Conservation (phyloP, 2,797 vertebrate genomes). For the Sparus aurata region DNA sequence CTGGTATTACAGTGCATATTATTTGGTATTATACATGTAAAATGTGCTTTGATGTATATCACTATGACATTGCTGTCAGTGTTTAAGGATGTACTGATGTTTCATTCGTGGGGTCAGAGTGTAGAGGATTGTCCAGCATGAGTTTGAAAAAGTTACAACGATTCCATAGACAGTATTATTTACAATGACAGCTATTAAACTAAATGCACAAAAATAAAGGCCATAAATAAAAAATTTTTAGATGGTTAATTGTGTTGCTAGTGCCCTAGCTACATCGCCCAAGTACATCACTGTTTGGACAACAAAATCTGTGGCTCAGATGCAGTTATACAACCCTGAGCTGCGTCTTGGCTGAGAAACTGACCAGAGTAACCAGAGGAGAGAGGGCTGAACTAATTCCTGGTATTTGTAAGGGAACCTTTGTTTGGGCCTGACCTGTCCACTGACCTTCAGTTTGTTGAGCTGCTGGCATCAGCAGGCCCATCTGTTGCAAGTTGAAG, state of each 20-base stretch:
- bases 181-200: no score
- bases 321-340: background rate
- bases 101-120: background rate
- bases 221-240: background rate
- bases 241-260: background rate
- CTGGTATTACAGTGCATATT: background rate
- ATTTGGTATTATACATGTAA: background rate
- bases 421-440: slow-evolving; percentile 86
- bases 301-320: background rate
- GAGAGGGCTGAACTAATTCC: slow-evolving; percentile 77
- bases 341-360: slow-evolving; percentile 28
- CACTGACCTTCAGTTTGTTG: slow-evolving; percentile 85
- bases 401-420: slow-evolving; percentile 86
- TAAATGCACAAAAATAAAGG: background rate
- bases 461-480: slow-evolving; percentile 76
- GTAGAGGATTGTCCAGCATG: background rate
- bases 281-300: background rate
- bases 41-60: background rate
- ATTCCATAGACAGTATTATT: no score
- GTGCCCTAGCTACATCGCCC: no score
- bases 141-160: no score
- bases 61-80: background rate
- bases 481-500: slow-evolving; percentile 73
- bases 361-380: slow-evolving; percentile 73
- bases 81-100: background rate